Evolutionary conservation across 1,140 invertebrate species (phyloP), one percentile per base, ranked within the genome.

Genomic region (Zaprionus camerounensis): DNA sequence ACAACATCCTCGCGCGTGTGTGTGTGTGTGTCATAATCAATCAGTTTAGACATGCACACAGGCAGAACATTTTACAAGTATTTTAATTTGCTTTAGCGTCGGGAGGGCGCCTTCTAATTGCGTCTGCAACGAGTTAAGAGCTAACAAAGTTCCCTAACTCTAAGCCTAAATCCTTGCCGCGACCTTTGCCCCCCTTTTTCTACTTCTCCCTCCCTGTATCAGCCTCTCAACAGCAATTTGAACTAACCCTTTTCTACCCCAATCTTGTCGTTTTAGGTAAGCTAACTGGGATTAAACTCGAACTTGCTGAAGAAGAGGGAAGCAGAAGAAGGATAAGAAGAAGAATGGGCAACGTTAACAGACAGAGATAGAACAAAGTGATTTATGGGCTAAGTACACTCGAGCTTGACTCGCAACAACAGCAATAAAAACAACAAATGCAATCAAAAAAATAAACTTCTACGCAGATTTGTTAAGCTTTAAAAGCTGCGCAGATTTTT

Each of bases 371-470:
- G 55, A 65, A 53, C 38, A 55, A 67, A 75, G 51, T 64, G 74
- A 67, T 73, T 77, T 73, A 63, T 67, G 49, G 63, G 63, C 49
- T 76, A 67, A 73, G 75, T 77, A 73, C 71, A 73, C 64, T 63
- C 31, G 6, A 56, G 41, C 51, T 57, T 34, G 31, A 34, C 31
- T 34, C 31, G 2, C 31, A 34, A 34, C 31, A 31, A 31, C 24
- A 26, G 5, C 28, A 28, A 7, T 6, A 31, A 31, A 22, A 22
- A 49, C 31, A 61, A 24, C 12, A 61, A 61, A 68, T 62, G n/a
- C 56, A 69, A 74, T 68, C 12, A 62, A 62, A 26, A 24, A 22
- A 22, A 22, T 69, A 46, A 74, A 46, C 7, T 49, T 20, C 44
- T 68, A 13, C 56, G 36, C 41, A 41, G 59, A 64, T 71, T 75